A percentile compares a stretch with the other conserved stretches of the same genome.
Evolutionary conservation across 2,113 vertebrate species (phyloP).

Genomic region (Amblyopsis rosae): DNA sequence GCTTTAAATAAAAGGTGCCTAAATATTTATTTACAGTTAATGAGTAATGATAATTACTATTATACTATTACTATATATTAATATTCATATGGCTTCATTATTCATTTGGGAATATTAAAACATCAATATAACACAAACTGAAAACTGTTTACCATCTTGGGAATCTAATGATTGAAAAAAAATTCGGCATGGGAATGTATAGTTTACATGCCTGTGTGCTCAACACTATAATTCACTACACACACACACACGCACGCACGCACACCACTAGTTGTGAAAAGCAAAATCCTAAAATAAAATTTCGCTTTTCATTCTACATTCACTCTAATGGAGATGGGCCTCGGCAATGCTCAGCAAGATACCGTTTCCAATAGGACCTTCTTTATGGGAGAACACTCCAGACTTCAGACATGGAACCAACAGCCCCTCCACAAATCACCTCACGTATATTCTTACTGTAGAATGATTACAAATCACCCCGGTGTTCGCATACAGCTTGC

Average conservation of each 20-base stretch:
- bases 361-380: conserved; percentile 45
- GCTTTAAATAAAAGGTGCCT: no score
- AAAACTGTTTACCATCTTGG: conserved; percentile 24
- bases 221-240: conserved; percentile 67
- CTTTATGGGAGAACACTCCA: conserved; percentile 46
- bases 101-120: no score
- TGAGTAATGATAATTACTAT: no score
- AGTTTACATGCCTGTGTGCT: conserved; percentile 54
- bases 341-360: conserved; percentile 36
- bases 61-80: no score
- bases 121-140: no score
- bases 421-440: conserved; percentile 45
- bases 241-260: conserved; percentile 11
- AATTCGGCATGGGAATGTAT: conserved; percentile 38
- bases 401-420: conserved; percentile 36
- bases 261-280: conserved; percentile 8
- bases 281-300: conserved; percentile 20
- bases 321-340: conserved; percentile 52
- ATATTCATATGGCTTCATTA: no score
- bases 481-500: conserved; percentile 19
- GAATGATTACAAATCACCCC: conserved; percentile 27
- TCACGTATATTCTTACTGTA: conserved; percentile 67
- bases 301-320: conserved; percentile 50
- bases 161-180: conserved; percentile 38
- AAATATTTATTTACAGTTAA: no score